Evolutionary conservation across 1,140 invertebrate genomes (phyloP).

Genomic region (Panagrolaimus sp.): DNA sequence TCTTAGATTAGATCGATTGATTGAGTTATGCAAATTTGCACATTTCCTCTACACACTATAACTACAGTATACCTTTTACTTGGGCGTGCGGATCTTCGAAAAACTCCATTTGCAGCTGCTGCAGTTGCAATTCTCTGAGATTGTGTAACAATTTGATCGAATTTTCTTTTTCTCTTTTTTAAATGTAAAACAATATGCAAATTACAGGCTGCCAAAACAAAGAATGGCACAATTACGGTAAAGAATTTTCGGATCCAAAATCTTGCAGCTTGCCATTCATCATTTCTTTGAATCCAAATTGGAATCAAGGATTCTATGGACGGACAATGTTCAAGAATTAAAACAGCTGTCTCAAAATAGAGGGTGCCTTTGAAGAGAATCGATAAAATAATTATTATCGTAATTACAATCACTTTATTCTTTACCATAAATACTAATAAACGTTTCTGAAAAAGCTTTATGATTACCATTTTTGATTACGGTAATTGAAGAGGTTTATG

Average conservation of each 20-base stretch:
- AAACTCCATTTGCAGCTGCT: slow-evolving; percentile 11
- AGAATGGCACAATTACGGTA: slow-evolving; percentile 48
- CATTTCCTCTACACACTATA: too few relatives aligned
- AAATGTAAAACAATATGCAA: slow-evolving; percentile 42
- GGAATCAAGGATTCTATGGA: slow-evolving; percentile 16
- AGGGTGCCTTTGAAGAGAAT: slow-evolving; percentile 46
- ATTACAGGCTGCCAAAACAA: slow-evolving; percentile 51
- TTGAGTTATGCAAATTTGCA: too few relatives aligned
- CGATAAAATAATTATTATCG: slow-evolving; percentile 29
- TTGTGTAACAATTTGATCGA: slow-evolving; percentile 16
- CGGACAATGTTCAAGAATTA: slow-evolving; percentile 22
- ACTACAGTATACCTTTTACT: too few relatives aligned
- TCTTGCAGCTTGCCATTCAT: slow-evolving; percentile 22
- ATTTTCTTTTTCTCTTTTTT: slow-evolving; percentile 22
- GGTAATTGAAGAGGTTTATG: too few relatives aligned
- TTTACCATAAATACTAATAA: slow-evolving; percentile 40
- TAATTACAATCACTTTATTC: slow-evolving; percentile 35
- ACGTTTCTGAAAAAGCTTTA: slow-evolving; percentile 34
- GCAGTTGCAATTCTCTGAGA: slow-evolving; percentile 24
- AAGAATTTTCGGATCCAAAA: slow-evolving; percentile 53
- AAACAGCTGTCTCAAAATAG: slow-evolving; percentile 39
- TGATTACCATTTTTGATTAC: too few relatives aligned
- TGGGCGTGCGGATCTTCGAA: too few relatives aligned
- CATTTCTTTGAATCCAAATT: slow-evolving; percentile 25
- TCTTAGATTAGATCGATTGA: too few relatives aligned